A percentile compares a stretch with the other conserved stretches of the same genome.
Evolutionary conservation across 1,140 invertebrate genomes (phyloP).

Genomic region (Dendrolimus kikuchii): DNA sequence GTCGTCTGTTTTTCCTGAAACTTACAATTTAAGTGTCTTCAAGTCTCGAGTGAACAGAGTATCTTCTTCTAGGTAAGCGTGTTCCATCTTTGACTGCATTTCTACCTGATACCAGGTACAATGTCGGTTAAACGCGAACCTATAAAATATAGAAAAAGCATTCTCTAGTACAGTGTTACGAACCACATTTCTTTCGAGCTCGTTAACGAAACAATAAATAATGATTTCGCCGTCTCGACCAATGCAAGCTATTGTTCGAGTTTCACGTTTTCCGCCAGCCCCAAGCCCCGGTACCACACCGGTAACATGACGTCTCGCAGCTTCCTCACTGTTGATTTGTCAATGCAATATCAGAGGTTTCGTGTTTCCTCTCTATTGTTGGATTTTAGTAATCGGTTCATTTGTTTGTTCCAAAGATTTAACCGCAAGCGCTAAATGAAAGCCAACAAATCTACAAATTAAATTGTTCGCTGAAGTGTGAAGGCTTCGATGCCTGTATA

Average conservation of each 20-base stretch:
- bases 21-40: no score
- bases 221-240: constrained; percentile 46
- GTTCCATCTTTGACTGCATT: no score
- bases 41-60: no score
- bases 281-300: constrained; percentile 10
- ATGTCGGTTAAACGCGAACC: no score
- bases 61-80: no score
- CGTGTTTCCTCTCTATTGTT: constrained; percentile 6
- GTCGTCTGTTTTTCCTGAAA: no score
- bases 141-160: no score
- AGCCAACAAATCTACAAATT: no score
- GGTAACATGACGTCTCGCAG: constrained; percentile 20
- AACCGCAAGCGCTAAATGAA: no score
- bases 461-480: no score
- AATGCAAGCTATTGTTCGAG: constrained; percentile 38
- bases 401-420: neutral
- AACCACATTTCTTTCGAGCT: constrained; percentile 34
- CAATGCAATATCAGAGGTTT: constrained; percentile 15
- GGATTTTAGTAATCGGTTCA: constrained; percentile 3
- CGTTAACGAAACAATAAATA: constrained; percentile 63
- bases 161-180: constrained; percentile 14
- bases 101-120: no score
- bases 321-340: constrained; percentile 20
- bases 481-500: no score
- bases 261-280: constrained; percentile 35